Evolutionary conservation across 2,888 invertebrate genomes (phyloP).

Genomic region (Ophonus ardosiacus): DNA sequence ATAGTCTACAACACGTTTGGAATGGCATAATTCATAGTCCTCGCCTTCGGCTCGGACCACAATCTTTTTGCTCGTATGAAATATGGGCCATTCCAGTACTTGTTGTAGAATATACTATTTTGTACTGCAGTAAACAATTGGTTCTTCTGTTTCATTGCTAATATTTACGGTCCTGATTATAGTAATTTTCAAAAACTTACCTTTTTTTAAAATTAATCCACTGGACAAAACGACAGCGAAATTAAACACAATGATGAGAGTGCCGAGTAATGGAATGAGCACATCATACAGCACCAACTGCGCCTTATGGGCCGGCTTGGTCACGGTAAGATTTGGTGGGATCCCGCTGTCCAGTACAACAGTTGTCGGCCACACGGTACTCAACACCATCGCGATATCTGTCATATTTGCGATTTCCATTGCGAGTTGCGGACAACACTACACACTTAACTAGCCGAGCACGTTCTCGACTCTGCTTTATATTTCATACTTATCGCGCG

Average conservation of each 20-base stretch:
- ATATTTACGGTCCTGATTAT: too few relatives aligned
- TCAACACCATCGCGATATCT: background rate
- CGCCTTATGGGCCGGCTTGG: slow-evolving; percentile 69
- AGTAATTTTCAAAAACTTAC: slow-evolving; percentile 71
- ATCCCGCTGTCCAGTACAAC: background rate
- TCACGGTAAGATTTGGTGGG: slow-evolving; percentile 39
- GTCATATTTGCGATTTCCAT: background rate
- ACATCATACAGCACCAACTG: slow-evolving; percentile 77
- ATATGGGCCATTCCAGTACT: too few relatives aligned
- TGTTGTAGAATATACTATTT: too few relatives aligned
- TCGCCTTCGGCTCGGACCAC: too few relatives aligned
- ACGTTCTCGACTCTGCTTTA: too few relatives aligned
- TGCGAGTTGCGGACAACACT: background rate
- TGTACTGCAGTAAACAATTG: too few relatives aligned
- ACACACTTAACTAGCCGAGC: background rate
- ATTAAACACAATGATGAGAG: slow-evolving; percentile 79
- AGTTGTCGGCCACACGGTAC: slow-evolving; percentile 9
- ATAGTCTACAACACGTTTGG: too few relatives aligned
- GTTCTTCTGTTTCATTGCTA: too few relatives aligned
- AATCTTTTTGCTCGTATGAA: too few relatives aligned
- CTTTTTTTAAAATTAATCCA: slow-evolving; percentile 81
- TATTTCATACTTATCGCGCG: too few relatives aligned
- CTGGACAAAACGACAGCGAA: slow-evolving; percentile 82
- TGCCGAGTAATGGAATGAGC: slow-evolving; percentile 78
- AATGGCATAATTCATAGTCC: too few relatives aligned